These are phyloP conservation scores for Spinus pinus DNA, from an alignment of 2,797 vertebrate species.

Conservation along the genomic window DNA sequence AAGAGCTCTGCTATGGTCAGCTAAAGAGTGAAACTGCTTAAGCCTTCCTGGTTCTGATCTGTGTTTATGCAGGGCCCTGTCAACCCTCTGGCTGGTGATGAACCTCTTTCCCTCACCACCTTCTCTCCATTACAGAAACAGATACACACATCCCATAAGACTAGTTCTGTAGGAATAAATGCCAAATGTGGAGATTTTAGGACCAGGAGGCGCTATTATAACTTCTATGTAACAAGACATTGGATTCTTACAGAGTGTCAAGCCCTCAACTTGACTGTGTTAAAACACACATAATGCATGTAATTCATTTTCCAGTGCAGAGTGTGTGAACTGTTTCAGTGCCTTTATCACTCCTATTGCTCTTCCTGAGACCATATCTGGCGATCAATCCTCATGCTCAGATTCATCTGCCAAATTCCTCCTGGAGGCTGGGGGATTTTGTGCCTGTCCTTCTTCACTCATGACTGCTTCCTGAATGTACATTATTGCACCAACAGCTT, in stretches of 20 bases:
- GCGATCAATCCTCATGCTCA: background rate
- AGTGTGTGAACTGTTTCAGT: background rate
- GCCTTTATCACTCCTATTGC: background rate
- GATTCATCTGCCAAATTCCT: background rate
- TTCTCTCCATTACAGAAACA: background rate
- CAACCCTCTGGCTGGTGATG: background rate
- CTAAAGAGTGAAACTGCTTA: background rate
- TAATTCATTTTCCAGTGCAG: background rate
- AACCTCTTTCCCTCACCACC: background rate
- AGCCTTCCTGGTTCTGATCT: background rate
- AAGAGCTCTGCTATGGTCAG: background rate
- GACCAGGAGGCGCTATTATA: background rate
- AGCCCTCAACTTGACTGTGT: background rate
- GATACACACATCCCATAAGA: background rate
- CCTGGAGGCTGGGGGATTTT: background rate
- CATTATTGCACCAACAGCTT: background rate
- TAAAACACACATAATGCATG: background rate
- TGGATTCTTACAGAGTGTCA: background rate
- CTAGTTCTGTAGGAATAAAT: conserved; percentile 12
- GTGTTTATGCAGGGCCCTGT: background rate
- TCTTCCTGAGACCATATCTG: background rate
- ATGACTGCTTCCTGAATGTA: background rate
- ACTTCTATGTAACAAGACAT: background rate
- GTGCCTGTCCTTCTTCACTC: background rate
- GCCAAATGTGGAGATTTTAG: conserved; percentile 11